A percentile compares a stretch with the other conserved stretches of the same genome.
phyloP scores from a whole-genome alignment of 2,113 vertebrate genomes.

The Nesoenas mayeri region DNA sequence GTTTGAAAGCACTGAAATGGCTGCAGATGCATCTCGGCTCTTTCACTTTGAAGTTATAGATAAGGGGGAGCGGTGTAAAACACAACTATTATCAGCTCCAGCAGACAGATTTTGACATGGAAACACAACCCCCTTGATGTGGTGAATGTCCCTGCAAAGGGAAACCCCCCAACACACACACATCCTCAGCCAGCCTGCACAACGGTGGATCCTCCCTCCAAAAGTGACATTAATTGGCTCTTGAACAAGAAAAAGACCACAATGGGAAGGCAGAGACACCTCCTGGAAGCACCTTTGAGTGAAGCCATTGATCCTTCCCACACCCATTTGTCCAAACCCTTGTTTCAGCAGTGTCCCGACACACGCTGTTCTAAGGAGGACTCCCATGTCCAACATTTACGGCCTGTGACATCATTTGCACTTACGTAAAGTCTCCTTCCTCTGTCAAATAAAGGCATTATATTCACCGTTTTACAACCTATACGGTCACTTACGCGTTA shows the following conservation, averaged over 20 bases:
- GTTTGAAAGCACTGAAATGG: not conserved
- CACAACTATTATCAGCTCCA: not conserved
- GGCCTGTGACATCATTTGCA: not conserved
- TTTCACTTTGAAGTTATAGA: not conserved
- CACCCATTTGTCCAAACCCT: rapidly evolving
- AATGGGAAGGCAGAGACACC: rapidly evolving
- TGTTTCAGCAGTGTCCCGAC: rapidly evolving
- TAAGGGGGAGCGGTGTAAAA: not conserved
- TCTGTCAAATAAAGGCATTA: not conserved
- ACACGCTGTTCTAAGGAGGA: rapidly evolving
- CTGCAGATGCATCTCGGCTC: not conserved
- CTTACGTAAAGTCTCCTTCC: not conserved
- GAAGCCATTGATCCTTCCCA: not conserved
- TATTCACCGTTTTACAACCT: not conserved
- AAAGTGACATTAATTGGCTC: rapidly evolving
- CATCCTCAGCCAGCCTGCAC: not conserved
- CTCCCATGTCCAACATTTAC: not conserved
- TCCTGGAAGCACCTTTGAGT: not conserved
- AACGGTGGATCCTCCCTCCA: rapidly evolving
- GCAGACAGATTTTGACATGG: not conserved
- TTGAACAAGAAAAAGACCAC: rapidly evolving
- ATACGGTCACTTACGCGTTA: not conserved
- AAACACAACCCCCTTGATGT: not conserved
- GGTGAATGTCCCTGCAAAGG: not conserved
- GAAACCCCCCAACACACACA: not conserved